phyloP scores from a whole-genome alignment of 1,140 invertebrate genomes.

The Palaemon carinicauda region DNA sequence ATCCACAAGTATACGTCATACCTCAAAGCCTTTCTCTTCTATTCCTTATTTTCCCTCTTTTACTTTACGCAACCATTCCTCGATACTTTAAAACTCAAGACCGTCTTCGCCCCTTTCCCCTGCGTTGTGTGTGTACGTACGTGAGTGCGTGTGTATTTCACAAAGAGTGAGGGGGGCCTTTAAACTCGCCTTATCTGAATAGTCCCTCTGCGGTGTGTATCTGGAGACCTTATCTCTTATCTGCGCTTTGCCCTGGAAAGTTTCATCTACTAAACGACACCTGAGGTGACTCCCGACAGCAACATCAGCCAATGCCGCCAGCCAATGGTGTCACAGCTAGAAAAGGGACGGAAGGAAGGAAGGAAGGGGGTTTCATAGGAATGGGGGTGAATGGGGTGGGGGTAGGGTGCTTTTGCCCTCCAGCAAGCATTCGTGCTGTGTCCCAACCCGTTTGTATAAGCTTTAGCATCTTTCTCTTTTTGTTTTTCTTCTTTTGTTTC shows the following conservation, averaged over 20 bases:
- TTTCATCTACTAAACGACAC: constrained; percentile 6
- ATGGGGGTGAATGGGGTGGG: neutral
- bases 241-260: neutral
- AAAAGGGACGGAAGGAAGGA: neutral
- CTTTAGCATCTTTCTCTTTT: no score
- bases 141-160: neutral
- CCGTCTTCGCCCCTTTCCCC: no score
- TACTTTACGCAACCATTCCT: no score
- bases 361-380: neutral
- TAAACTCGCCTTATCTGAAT: constrained; percentile 5
- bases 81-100: no score
- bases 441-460: neutral
- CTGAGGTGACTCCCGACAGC: neutral
- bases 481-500: no score
- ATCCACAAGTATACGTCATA: no score
- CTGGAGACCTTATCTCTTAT: neutral
- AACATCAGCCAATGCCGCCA: neutral
- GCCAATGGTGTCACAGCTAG: neutral
- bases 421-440: neutral
- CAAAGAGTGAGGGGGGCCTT: neutral
- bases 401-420: neutral
- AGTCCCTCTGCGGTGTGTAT: neutral
- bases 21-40: no score
- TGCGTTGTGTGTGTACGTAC: no score
- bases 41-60: no score